Base-by-base conservation (phyloP, 1,140 invertebrate species). In the Drosophila erecta region DNA sequence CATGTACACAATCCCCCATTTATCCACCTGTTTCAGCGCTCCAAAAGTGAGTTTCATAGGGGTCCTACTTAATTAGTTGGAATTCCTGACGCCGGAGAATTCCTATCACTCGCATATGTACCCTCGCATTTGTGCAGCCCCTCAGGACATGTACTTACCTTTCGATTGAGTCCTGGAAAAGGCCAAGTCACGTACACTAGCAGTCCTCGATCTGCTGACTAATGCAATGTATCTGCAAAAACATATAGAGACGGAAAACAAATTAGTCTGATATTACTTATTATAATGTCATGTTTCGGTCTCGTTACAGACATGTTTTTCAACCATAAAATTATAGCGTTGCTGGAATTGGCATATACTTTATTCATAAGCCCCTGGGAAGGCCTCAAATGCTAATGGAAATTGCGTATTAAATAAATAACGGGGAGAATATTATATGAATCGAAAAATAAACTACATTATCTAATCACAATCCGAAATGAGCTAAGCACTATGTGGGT, bases 31-130 rank as follows among this genome's bases (percentile, higher is more conserved):
- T 12, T 30, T 33, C 30, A 24, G 44, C 59, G 62, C 55, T 78
- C 70, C 76, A 49, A 87, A 79, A 74, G 70, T 57, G 79, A 67
- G 76, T 87, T 76, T 62, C 15, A 79, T 69, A 40, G 27, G 41
- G 61, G 65, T 41, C 67, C 50, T 70, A 70, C 64, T 70, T 70
- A 70, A 70, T 70, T 70, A 70, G 67, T 70, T 70, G 35, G 53
- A 10, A 57, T 57, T 70, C 35, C 64, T 7, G 17, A 15, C 22
- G 10, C 2, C 14, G 14, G n/a, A 35, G 40, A 30, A 27, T 22
- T 33, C 15, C 22, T n/a, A 24, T 56, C 30, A 12, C 5, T 27
- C 27, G 4, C 59, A 61, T 59, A 58, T 61, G 59, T 41, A 59
- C 54, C 8, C 12, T 44, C 2, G 38, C 20, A 14, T 27, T 17